These are phyloP conservation scores for Theristus sp. DNA, from an alignment of 2,888 invertebrate genomes.

Conservation along the genomic window DNA sequence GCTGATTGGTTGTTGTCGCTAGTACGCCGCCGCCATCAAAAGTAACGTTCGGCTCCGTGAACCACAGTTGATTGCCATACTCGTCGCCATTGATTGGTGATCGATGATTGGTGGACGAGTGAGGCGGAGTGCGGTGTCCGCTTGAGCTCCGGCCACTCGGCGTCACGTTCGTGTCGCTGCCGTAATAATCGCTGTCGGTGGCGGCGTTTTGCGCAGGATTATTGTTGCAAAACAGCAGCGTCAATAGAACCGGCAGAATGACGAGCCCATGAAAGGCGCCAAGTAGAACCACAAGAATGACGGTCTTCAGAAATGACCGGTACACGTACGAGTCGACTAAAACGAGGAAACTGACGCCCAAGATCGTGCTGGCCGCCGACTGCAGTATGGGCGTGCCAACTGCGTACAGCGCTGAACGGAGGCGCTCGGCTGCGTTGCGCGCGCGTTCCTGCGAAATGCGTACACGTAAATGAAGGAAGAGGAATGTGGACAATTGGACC, in stretches of 20 bases:
- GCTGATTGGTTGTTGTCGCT: too few species aligned
- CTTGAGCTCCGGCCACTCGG: too few species aligned
- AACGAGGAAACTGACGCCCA: constrained; percentile 65
- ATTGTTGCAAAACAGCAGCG: constrained; percentile 10
- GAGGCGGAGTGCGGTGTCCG: too few species aligned
- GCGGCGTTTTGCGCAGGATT: not conserved
- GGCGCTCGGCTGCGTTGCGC: constrained; percentile 42
- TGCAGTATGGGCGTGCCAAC: constrained; percentile 75
- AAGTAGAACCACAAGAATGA: constrained; percentile 76
- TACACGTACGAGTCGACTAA: constrained; percentile 81
- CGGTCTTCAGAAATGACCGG: constrained; percentile 71
- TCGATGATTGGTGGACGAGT: too few species aligned
- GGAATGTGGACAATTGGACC: not conserved
- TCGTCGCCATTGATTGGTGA: too few species aligned
- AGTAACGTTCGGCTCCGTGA: too few species aligned
- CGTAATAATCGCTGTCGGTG: not conserved
- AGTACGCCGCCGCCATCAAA: too few species aligned
- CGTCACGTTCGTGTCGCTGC: not conserved
- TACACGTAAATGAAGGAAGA: not conserved
- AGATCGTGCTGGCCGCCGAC: constrained; percentile 70
- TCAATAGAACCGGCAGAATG: constrained; percentile 48
- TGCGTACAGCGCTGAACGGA: constrained; percentile 66
- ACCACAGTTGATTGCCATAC: too few species aligned
- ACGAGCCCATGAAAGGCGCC: constrained; percentile 83
- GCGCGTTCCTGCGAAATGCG: not conserved